A percentile compares a stretch with the other conserved stretches of the same genome.
phyloP scores from a whole-genome alignment of 2,888 invertebrate genomes.

The Zhuqinia jingwanae region DNA sequence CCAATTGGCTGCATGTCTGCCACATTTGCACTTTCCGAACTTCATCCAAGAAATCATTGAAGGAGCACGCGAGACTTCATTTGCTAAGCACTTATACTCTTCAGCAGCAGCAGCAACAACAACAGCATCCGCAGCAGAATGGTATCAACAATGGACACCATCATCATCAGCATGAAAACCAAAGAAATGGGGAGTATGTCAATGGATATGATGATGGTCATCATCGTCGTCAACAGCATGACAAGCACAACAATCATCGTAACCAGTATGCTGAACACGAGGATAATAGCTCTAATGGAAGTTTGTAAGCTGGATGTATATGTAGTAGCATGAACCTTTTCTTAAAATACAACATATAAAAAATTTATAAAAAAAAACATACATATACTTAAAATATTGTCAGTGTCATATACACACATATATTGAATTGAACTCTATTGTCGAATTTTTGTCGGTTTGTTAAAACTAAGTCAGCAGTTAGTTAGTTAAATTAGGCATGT shows the following conservation, averaged over 20 bases:
- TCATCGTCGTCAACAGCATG: slow-evolving; percentile 6
- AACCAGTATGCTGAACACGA: slow-evolving; percentile 22
- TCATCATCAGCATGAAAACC: background rate
- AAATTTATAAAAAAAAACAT: background rate
- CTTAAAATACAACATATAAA: too few species aligned
- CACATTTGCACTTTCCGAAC: slow-evolving; percentile 92
- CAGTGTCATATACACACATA: background rate
- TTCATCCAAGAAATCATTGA: slow-evolving; percentile 87
- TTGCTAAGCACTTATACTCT: slow-evolving; percentile 81
- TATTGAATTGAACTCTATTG: background rate
- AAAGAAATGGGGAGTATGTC: slow-evolving; percentile 8
- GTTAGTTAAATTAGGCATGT: too few species aligned
- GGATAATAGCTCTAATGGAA: slow-evolving; percentile 61
- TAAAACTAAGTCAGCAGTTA: slow-evolving; percentile 1
- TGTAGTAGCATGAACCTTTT: background rate
- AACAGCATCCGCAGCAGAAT: slow-evolving; percentile 22
- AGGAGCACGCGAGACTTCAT: slow-evolving; percentile 91
- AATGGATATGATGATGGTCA: slow-evolving; percentile 14
- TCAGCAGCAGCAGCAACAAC: slow-evolving; percentile 18
- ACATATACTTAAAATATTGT: background rate
- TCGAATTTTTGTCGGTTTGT: background rate
- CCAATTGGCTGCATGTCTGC: slow-evolving; percentile 84
- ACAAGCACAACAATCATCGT: background rate
- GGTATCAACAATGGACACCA: slow-evolving; percentile 7
- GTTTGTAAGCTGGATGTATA: slow-evolving; percentile 14